Percentiles rank a stretch among this genome's conserved stretches.
Evolutionary conservation across 2,888 invertebrate genomes (phyloP).

Genomic region (Cheilosia pagana): DNA sequence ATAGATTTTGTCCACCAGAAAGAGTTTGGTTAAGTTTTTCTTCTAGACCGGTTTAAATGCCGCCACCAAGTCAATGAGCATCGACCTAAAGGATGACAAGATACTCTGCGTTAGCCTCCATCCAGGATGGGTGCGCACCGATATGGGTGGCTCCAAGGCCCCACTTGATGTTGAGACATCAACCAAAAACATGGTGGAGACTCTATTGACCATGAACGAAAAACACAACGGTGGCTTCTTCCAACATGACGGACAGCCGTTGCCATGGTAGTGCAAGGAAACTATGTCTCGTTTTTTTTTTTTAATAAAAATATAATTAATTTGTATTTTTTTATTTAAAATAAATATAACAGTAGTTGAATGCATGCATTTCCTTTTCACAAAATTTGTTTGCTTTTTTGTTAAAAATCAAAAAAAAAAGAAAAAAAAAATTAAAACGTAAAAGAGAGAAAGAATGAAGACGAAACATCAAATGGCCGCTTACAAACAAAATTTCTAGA

Average conservation of each 20-base stretch:
- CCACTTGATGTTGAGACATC: slow-evolving; percentile 89
- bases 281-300: slow-evolving; percentile 15
- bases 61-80: slow-evolving; percentile 92
- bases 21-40: neutral
- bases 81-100: slow-evolving; percentile 90
- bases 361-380: slow-evolving; percentile 73
- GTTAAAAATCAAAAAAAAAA: slow-evolving; percentile 51
- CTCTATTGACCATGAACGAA: slow-evolving; percentile 86
- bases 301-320: slow-evolving; percentile 74
- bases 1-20: neutral
- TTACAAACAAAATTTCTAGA: slow-evolving; percentile 51
- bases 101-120: slow-evolving; percentile 91
- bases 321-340: slow-evolving; percentile 72
- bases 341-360: slow-evolving; percentile 75
- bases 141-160: slow-evolving; percentile 93
- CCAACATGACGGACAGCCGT: slow-evolving; percentile 89
- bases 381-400: slow-evolving; percentile 51
- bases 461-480: slow-evolving; percentile 67
- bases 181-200: slow-evolving; percentile 87
- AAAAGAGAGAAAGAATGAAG: slow-evolving; percentile 51
- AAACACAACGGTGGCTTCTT: slow-evolving; percentile 90
- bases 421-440: slow-evolving; percentile 38
- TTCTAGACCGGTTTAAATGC: slow-evolving; percentile 92
- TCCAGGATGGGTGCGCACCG: slow-evolving; percentile 96
- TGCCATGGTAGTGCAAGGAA: slow-evolving; percentile 87